Evolutionary conservation across 1,140 invertebrate genomes (phyloP).

Genomic region (Drosophila sucinea): DNA sequence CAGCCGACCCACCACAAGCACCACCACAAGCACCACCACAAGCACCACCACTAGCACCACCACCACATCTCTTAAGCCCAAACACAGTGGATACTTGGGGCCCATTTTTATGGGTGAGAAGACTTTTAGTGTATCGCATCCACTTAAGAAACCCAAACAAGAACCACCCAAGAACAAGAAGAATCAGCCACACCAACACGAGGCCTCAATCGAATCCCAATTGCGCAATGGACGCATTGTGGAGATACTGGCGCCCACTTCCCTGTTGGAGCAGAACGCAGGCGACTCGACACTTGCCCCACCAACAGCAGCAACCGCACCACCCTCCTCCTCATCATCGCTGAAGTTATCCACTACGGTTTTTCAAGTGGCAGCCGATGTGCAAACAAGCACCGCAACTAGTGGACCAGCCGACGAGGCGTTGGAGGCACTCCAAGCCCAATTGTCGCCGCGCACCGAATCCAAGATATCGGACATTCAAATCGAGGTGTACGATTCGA

Average conservation of each 20-base stretch:
- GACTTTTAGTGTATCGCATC: slow-evolving; percentile 64
- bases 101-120: slow-evolving; percentile 79
- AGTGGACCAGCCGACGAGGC: slow-evolving; percentile 28
- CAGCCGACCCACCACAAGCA: slow-evolving; percentile 21
- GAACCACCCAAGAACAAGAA: slow-evolving; percentile 21
- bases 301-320: slow-evolving; percentile 11
- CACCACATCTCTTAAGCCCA: slow-evolving; percentile 32
- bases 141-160: slow-evolving; percentile 46
- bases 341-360: slow-evolving; percentile 70
- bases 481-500: slow-evolving; percentile 80
- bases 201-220: slow-evolving; percentile 58
- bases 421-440: slow-evolving; percentile 4
- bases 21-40: slow-evolving; percentile 5
- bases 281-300: slow-evolving; percentile 17
- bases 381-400: slow-evolving; percentile 43
- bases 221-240: slow-evolving; percentile 65
- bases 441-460: slow-evolving; percentile 58
- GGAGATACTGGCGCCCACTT: slow-evolving; percentile 72
- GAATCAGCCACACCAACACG: slow-evolving; percentile 31
- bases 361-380: slow-evolving; percentile 72
- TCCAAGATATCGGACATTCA: slow-evolving; percentile 81
- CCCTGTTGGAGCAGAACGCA: slow-evolving; percentile 45
- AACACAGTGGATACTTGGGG: slow-evolving; percentile 73
- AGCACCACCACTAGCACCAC: slow-evolving; percentile 1
- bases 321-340: background rate